phyloP scores from a whole-genome alignment of 2,797 vertebrate species.

The Alosa sapidissima region DNA sequence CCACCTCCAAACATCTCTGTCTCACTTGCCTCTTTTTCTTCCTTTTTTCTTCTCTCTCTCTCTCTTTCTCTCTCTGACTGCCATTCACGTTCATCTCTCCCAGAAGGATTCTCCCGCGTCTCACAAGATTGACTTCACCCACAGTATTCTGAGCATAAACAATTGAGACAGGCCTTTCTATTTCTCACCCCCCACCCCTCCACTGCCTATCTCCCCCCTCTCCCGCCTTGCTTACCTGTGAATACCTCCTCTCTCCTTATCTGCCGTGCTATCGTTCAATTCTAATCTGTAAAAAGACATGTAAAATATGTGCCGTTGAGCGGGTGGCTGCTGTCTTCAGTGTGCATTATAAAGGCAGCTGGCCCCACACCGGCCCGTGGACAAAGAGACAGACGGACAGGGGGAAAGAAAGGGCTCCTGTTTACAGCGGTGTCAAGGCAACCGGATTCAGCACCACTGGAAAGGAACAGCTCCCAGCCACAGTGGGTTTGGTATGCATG shows the following conservation, averaged over 20 bases:
- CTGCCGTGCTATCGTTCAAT: not conserved
- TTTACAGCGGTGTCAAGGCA: not conserved
- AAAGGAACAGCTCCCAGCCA: constrained; percentile 14
- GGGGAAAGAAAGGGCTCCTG: not conserved
- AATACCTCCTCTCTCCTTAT: not conserved
- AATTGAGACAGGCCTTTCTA: constrained; percentile 27
- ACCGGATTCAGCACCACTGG: not conserved
- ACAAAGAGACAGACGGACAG: not conserved
- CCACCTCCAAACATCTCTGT: constrained; percentile 6
- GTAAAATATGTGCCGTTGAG: constrained; percentile 34
- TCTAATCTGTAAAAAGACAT: constrained; percentile 30
- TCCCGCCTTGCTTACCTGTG: constrained; percentile 17
- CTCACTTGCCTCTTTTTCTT: not conserved
- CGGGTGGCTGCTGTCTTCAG: not conserved
- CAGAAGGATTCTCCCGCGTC: not conserved
- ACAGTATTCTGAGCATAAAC: not conserved
- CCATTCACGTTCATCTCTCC: constrained; percentile 2
- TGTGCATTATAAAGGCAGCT: not conserved
- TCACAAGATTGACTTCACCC: constrained; percentile 20
- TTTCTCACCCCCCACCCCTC: constrained; percentile 19
- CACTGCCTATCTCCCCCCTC: not conserved
- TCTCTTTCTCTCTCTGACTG: constrained; percentile 13
- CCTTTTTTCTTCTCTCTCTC: not conserved
- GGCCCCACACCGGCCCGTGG: not conserved
- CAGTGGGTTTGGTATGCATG: not conserved